phyloP scores from a whole-genome alignment of 92 coral and sea anemone genomes.

The Heteractis magnifica region DNA sequence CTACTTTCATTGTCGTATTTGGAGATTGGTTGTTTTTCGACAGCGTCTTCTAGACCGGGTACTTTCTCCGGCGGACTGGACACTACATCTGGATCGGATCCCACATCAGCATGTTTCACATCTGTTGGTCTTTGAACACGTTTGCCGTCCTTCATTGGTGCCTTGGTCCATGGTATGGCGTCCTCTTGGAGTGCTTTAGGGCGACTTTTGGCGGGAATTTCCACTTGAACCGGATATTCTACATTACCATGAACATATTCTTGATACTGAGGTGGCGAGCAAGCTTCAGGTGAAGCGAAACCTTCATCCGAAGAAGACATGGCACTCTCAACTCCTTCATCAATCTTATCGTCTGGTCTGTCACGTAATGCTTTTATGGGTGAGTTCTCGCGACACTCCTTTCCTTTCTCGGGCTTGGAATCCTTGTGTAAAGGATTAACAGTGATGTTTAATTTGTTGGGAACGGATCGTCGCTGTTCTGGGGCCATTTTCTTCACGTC shows the following conservation, averaged over 20 bases:
- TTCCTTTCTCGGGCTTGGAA: slow-evolving; percentile 9
- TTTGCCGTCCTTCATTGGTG: slow-evolving; percentile 2
- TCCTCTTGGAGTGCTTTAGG: slow-evolving; percentile 25
- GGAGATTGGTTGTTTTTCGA: neutral
- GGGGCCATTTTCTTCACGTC: neutral
- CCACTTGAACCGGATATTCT: slow-evolving; percentile 6
- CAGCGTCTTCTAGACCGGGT: slow-evolving; percentile 13
- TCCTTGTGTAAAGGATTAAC: slow-evolving; percentile 28
- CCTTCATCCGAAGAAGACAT: slow-evolving; percentile 38
- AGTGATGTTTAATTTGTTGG: slow-evolving; percentile 32
- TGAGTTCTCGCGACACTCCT: neutral
- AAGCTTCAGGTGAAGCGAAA: slow-evolving; percentile 38
- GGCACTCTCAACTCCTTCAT: slow-evolving; percentile 2
- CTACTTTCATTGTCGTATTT: neutral
- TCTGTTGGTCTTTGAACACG: slow-evolving; percentile 10
- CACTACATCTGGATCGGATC: slow-evolving; percentile 39
- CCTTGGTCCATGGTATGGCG: neutral
- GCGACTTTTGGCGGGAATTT: slow-evolving; percentile 16
- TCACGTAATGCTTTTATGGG: neutral
- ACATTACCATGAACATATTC: neutral
- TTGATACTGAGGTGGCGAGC: slow-evolving; percentile 18
- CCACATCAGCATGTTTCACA: slow-evolving; percentile 27
- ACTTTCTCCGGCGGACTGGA: slow-evolving; percentile 44
- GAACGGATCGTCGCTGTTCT: slow-evolving; percentile 24
- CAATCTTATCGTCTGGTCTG: slow-evolving; percentile 5